Evolutionary conservation across 2,888 invertebrate species (phyloP), one percentile per base, ranked within the genome.

Genomic region (Agapostemon virescens): DNA sequence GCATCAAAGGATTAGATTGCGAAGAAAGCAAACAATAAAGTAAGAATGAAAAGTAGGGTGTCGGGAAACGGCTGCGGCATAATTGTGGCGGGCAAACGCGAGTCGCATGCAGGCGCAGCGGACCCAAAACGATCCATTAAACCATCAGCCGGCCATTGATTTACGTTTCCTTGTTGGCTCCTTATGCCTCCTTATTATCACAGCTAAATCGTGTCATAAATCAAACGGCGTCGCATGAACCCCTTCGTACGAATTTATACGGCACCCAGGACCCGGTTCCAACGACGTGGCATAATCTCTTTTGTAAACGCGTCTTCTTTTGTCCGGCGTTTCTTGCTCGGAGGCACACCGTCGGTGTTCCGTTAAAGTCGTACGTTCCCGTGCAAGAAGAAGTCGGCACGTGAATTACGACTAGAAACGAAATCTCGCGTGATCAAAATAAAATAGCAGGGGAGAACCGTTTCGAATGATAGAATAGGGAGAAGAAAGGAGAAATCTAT

Each of bases 61-160:
- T 67, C 67, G 69, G 67, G 68, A 79, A 83, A 84, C 74, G 78
- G 75, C 77, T 83, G 73, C 63, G 58, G 68, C 13, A 40, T 83
- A 83, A 85, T 83, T 84, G 81, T 26, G 71, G 52, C 23, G 83
- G 74, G 75, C 49, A n/a, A n/a, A 49, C 69, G 78, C 45, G 63
- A 40, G 61, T 30, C 61, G 69, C 69, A 77, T 74, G 73, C 78
- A 73, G 55, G 45, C 49, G n/a, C 83, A 69, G 52, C 69, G 49
- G 49, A 52, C n/a, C 30, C 55, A 63, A 79, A 85, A 82, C 85
- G 80, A 86, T 83, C 76, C 81, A 86, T 85, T 86, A 83, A 86
- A 74, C 74, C 77, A 86, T 85, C 82, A 84, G 71, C 84, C 77
- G 72, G 69, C 64, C 78, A 74, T 83, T 86, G 85, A 85, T 85